Evolutionary conservation across 2,888 invertebrate genomes (phyloP), one percentile per base, ranked within the genome.

Genomic region (Barypeithes pellucidus): DNA sequence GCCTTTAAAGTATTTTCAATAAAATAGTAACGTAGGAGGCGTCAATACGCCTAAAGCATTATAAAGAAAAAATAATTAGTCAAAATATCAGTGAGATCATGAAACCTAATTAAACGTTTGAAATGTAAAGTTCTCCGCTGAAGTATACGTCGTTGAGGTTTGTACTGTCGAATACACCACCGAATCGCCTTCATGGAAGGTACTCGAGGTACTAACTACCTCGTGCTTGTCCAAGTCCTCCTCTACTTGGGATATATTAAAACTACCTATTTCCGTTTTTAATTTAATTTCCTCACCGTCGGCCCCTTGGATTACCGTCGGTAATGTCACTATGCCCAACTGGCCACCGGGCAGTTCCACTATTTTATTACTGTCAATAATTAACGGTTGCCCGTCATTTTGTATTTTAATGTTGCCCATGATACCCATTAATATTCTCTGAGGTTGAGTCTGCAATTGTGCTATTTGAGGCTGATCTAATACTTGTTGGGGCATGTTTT

Each of bases 311-410:
- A 81, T 79, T n/a, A 80, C 80, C 14, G 75, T 70, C 0, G 80
- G 79, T 45, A 80, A 65, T 50, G 77, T 77, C 33, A 80, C 78
- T 36, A 80, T 36, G 45, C 67, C 68, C 62, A 75, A 67, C 18
- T 69, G 67, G 4, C 68, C 72, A 16, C 75, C 74, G 16, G 82
- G 82, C 57, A 83, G 77, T 61, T 82, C 81, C 12, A 83, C 79
- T 41, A 84, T 67, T 77, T 84, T 84, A 33, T 80, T 76, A 61
- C 79, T 77, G 59, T 84, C 83, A 12, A 84, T 79, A 29, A 84
- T 78, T 47, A 83, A 75, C 7, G 83, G 80, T 67, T 82, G 80
- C 5, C 77, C 73, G n/a, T 79, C 76, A 39, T 65, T 75, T 36
- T 77, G 79, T 54, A 82, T 75, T 69, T 81, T 83, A 16, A 83